Evolutionary conservation across 2,113 vertebrate species (phyloP).

Genomic region (Lanius collurio): DNA sequence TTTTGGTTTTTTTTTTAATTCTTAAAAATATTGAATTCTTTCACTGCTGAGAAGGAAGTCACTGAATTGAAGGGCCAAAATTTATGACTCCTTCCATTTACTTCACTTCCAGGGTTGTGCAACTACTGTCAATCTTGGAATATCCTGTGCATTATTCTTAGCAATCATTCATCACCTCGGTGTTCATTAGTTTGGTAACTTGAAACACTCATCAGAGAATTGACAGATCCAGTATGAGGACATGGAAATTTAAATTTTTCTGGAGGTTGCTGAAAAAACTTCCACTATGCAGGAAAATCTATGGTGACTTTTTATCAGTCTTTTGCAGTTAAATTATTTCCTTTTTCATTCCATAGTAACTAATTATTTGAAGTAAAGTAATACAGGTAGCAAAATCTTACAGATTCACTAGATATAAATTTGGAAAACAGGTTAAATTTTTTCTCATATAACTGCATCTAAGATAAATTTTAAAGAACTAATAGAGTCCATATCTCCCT

Average conservation of each 20-base stretch:
- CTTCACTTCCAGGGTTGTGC: not conserved
- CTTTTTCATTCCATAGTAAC: not conserved
- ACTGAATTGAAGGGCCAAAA: not conserved
- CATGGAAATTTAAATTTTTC: not conserved
- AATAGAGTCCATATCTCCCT: not conserved
- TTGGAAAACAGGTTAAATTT: not conserved
- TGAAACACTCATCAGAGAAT: not conserved
- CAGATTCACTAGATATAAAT: not conserved
- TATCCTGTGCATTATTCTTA: not conserved
- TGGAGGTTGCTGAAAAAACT: not conserved
- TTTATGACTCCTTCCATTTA: not conserved
- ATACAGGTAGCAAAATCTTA: not conserved
- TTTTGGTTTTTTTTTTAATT: not conserved
- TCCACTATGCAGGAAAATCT: not conserved
- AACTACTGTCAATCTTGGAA: not conserved
- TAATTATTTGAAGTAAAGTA: not conserved
- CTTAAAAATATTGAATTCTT: not conserved
- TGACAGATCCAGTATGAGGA: not conserved
- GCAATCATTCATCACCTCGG: not conserved
- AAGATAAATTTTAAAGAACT: not conserved
- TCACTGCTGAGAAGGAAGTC: not conserved
- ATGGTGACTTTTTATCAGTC: not conserved
- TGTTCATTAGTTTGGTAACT: not conserved
- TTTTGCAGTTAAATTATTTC: not conserved
- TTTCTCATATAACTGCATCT: not conserved